A percentile compares a stretch with the other conserved stretches of the same genome.
Conservation (phyloP, 2,797 vertebrate genomes). For the Pseudopleuronectes americanus region DNA sequence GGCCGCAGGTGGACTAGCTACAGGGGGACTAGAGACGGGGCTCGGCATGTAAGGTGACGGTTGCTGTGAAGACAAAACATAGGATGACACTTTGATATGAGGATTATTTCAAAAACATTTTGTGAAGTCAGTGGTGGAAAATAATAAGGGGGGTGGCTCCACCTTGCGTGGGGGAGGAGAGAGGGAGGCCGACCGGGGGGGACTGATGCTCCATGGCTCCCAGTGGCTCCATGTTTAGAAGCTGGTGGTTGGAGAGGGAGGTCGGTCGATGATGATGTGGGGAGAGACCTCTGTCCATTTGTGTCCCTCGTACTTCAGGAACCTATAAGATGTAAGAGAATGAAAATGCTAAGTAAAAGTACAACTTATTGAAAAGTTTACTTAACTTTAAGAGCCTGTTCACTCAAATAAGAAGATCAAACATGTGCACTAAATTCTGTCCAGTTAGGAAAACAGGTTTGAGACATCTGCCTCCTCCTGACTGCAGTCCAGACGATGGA, state of each 20-base stretch:
- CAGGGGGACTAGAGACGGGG: conserved; percentile 32
- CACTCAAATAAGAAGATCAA: background rate
- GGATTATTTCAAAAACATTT: background rate
- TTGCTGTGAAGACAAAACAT: conserved; percentile 65
- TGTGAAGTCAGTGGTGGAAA: background rate
- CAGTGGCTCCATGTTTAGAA: conserved; percentile 28
- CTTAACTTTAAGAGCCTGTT: background rate
- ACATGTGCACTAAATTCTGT: background rate
- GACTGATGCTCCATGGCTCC: conserved; percentile 39
- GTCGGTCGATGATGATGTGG: conserved; percentile 50
- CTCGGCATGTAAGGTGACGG: conserved; percentile 63
- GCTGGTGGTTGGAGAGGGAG: conserved; percentile 46
- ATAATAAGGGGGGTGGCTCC: background rate
- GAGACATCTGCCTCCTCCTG: no score
- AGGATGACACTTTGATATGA: conserved; percentile 11
- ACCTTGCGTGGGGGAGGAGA: conserved; percentile 84
- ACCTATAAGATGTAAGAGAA: conserved; percentile 37
- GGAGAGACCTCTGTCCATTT: conserved; percentile 45
- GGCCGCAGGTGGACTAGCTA: conserved; percentile 21
- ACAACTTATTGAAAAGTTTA: background rate
- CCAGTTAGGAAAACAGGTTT: no score
- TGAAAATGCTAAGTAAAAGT: no score
- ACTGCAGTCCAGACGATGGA: no score
- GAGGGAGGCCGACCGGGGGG: conserved; percentile 50
- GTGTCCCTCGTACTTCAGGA: conserved; percentile 23